Evolutionary conservation across 2,113 vertebrate species (phyloP).

Genomic region (Pomatorhinus ruficollis): DNA sequence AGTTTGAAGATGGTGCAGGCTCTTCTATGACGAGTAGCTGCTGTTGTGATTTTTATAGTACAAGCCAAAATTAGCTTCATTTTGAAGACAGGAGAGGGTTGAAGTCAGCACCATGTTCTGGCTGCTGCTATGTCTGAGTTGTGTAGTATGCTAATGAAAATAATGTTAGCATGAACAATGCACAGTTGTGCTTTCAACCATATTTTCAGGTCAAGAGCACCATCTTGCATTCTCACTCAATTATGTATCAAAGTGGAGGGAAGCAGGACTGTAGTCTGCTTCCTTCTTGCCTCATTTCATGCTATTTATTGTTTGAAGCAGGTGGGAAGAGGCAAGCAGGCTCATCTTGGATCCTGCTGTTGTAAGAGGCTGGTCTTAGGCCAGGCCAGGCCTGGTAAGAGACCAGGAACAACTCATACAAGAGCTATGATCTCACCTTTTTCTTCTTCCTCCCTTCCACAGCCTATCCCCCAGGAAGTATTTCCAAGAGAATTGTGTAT

Average conservation of each 20-base stretch:
- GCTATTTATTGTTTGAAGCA: not conserved
- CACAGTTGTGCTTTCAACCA: not conserved
- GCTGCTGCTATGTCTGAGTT: not conserved
- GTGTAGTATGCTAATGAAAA: not conserved
- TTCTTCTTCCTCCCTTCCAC: not conserved
- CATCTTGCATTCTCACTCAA: not conserved
- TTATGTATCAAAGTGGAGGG: not conserved
- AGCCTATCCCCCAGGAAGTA: not conserved
- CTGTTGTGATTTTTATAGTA: not conserved
- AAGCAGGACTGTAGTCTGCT: not conserved
- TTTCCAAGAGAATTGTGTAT: not conserved
- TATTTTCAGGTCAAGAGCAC: not conserved
- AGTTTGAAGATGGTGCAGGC: not conserved
- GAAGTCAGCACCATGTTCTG: not conserved
- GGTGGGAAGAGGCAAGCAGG: not conserved
- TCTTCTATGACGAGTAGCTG: not conserved
- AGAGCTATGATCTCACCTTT: not conserved
- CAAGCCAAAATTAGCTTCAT: not conserved
- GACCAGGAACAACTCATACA: not conserved
- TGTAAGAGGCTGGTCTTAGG: not conserved
- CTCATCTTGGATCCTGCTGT: not conserved
- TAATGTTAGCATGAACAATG: not conserved
- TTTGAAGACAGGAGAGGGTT: not conserved
- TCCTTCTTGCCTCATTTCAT: not conserved
- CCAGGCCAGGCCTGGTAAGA: no score